phyloP scores from a whole-genome alignment of 2,888 invertebrate genomes.

The Agrenia bidenticulata region DNA sequence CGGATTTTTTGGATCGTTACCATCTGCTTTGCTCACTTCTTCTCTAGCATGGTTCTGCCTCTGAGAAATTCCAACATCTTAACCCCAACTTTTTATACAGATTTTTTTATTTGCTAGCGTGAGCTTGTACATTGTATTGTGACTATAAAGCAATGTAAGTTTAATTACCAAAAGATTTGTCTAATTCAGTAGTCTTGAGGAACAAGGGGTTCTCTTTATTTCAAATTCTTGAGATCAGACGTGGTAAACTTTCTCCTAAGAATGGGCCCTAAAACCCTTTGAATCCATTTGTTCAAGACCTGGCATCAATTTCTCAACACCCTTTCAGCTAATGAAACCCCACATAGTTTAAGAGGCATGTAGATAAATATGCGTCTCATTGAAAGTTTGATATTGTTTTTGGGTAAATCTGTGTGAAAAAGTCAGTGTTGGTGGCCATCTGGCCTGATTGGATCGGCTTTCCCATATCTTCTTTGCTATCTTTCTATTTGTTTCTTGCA shows the following conservation, averaged over 20 bases:
- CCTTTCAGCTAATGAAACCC: conserved; percentile 19
- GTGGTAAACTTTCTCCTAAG: neutral
- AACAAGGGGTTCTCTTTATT: neutral
- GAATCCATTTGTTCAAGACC: neutral
- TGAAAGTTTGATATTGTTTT: conserved; percentile 24
- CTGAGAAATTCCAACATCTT: conserved; percentile 4
- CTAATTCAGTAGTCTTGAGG: neutral
- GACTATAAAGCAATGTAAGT: neutral
- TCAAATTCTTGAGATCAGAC: neutral
- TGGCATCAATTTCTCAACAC: conserved; percentile 23
- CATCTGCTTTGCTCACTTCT: conserved; percentile 1
- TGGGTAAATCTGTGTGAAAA: conserved; percentile 23
- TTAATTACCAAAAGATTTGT: neutral
- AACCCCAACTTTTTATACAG: too few relatives aligned
- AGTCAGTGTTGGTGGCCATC: conserved; percentile 18
- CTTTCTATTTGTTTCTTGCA: too few relatives aligned
- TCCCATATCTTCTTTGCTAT: neutral
- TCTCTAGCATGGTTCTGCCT: conserved; percentile 7
- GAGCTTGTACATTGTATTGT: too few relatives aligned
- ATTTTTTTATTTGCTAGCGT: too few relatives aligned
- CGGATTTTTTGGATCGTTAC: conserved; percentile 11
- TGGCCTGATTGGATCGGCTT: conserved; percentile 7
- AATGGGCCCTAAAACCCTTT: neutral
- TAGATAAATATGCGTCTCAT: conserved; percentile 20
- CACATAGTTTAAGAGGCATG: conserved; percentile 18